Evolutionary conservation across 1,140 invertebrate species (phyloP).

Genomic region (Ruditapes philippinarum): DNA sequence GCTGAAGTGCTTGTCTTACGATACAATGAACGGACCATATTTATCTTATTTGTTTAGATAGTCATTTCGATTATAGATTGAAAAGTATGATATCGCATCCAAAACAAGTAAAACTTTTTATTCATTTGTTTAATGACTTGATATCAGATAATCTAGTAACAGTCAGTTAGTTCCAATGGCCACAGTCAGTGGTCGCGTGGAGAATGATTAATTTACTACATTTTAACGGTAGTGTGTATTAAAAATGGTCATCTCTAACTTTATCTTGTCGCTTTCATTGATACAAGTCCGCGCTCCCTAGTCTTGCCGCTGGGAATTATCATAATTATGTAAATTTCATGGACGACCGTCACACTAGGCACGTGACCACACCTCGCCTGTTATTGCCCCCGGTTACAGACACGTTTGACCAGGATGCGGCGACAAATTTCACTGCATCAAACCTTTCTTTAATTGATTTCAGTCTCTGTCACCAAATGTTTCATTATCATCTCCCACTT

Average conservation of each 20-base stretch:
- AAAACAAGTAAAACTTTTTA: too few species aligned
- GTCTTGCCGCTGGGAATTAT: slow-evolving; percentile 1
- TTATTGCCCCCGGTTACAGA: slow-evolving; percentile 10
- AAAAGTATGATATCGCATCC: too few species aligned
- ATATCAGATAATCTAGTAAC: too few species aligned
- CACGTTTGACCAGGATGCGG: neutral
- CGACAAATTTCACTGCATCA: slow-evolving; percentile 24
- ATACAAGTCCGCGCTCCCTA: neutral
- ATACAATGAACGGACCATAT: too few species aligned
- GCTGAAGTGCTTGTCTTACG: too few species aligned
- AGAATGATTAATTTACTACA: slow-evolving; percentile 8
- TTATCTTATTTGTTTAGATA: too few species aligned
- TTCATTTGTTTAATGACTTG: too few species aligned
- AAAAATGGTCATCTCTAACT: neutral
- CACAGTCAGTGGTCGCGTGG: neutral
- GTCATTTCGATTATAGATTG: too few species aligned
- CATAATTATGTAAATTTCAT: slow-evolving; percentile 49
- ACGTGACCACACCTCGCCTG: slow-evolving; percentile 53
- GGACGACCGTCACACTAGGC: slow-evolving; percentile 32
- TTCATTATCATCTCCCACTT: too few species aligned
- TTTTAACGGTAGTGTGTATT: neutral
- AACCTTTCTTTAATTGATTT: neutral
- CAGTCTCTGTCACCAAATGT: neutral
- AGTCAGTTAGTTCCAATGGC: neutral
- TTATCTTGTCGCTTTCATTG: neutral